Evolutionary conservation across 2,797 vertebrate species (phyloP).

Genomic region (Anabas testudineus): DNA sequence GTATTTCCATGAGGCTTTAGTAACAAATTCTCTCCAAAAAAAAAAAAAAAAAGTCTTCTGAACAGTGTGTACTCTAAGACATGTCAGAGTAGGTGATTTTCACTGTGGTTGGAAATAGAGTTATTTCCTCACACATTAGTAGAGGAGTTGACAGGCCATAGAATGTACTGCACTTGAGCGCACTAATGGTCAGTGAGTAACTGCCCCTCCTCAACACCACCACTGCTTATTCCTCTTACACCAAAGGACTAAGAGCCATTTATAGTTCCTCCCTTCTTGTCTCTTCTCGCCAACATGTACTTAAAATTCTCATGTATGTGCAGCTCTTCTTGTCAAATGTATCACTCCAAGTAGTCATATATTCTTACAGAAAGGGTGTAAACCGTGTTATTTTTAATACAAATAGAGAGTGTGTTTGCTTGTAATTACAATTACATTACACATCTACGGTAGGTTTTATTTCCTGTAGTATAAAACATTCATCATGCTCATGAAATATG

Average conservation of each 20-base stretch:
- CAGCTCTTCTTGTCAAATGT: constrained; percentile 17
- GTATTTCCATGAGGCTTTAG: constrained; percentile 33
- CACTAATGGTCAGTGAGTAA: constrained; percentile 81
- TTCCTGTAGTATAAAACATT: constrained; percentile 48
- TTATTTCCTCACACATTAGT: constrained; percentile 79
- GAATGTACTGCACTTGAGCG: constrained; percentile 73
- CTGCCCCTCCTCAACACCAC: constrained; percentile 39
- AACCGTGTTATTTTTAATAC: constrained; percentile 23
- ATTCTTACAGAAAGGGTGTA: constrained; percentile 4
- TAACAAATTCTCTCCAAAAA: constrained; percentile 32
- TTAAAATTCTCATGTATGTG: constrained; percentile 39
- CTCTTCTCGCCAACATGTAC: constrained; percentile 45
- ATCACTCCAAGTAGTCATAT: neutral
- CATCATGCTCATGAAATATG: constrained; percentile 51
- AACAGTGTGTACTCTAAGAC: constrained; percentile 59
- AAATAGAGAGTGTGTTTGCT: constrained; percentile 5
- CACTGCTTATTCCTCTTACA: constrained; percentile 52
- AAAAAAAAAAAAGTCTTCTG: constrained; percentile 26
- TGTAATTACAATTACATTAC: constrained; percentile 30
- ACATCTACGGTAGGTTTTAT: constrained; percentile 31
- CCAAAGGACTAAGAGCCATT: constrained; percentile 64
- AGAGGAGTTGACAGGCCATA: constrained; percentile 76
- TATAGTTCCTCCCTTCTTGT: constrained; percentile 58
- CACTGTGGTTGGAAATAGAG: constrained; percentile 67
- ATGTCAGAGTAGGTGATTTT: constrained; percentile 66